phyloP scores from a whole-genome alignment of 2,113 vertebrate species.

The Tapirus terrestris region DNA sequence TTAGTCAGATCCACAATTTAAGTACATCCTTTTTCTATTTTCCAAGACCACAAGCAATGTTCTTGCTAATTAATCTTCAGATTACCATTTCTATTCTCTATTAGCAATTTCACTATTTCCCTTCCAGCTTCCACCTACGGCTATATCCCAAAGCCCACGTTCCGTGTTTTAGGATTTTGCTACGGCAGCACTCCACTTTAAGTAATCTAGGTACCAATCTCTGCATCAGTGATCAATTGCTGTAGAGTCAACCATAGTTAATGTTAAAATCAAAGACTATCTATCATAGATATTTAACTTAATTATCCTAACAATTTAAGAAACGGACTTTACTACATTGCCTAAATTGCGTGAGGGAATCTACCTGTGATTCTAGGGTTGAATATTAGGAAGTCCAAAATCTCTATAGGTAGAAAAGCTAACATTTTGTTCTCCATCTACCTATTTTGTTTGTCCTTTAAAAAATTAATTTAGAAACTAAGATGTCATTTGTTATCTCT shows the following conservation, averaged over 20 bases:
- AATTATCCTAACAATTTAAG: neutral
- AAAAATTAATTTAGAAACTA: neutral
- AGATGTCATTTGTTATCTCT: neutral
- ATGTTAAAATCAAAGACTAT: neutral
- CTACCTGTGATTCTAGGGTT: neutral
- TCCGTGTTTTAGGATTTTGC: neutral
- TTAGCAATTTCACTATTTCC: neutral
- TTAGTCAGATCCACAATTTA: neutral
- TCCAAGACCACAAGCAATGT: neutral
- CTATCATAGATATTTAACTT: neutral
- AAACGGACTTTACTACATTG: neutral
- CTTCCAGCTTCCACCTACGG: neutral
- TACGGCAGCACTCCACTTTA: neutral
- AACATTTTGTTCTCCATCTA: neutral
- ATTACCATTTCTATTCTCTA: neutral
- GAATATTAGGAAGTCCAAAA: neutral
- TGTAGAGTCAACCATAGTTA: neutral
- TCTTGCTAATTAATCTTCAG: neutral
- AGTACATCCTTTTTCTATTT: neutral
- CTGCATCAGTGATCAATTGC: neutral
- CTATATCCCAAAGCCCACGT: neutral
- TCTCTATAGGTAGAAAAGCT: neutral
- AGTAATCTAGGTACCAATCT: neutral
- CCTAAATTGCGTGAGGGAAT: neutral
- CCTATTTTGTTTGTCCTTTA: neutral